Conservation (phyloP, 2,888 invertebrate species). For the Trichogramma dendrolimi region DNA sequence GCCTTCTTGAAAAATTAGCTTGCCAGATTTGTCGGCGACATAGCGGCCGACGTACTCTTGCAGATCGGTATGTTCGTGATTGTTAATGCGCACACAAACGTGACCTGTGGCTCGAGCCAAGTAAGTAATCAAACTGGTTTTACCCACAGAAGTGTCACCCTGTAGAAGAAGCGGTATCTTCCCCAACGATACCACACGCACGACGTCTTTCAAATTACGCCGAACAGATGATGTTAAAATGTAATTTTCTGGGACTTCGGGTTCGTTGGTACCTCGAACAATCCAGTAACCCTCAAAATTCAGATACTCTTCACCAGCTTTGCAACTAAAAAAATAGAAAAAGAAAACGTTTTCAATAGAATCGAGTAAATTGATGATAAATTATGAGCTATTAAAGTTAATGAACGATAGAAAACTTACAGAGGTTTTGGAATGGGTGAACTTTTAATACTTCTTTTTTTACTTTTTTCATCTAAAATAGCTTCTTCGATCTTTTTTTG, state of each 20-base stretch:
- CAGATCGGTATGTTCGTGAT: conserved; percentile 98
- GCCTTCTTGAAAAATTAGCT: conserved; percentile 90
- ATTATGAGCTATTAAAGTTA: no score
- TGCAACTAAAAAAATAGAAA: no score
- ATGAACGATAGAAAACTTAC: background rate
- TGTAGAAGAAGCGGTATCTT: conserved; percentile 87
- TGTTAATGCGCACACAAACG: conserved; percentile 91
- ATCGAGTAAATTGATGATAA: no score
- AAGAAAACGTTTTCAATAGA: no score
- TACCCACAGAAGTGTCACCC: conserved; percentile 98
- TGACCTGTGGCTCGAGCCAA: conserved; percentile 91
- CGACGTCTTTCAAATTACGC: conserved; percentile 84
- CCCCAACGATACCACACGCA: conserved; percentile 86
- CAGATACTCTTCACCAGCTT: conserved; percentile 53
- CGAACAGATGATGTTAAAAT: conserved; percentile 86
- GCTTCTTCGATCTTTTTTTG: conserved; percentile 66
- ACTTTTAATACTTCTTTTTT: conserved; percentile 61
- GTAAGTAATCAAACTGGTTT: conserved; percentile 94
- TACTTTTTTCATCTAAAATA: conserved; percentile 47
- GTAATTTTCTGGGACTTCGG: conserved; percentile 68
- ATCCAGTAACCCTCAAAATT: conserved; percentile 91
- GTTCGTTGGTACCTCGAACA: conserved; percentile 65
- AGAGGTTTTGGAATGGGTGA: conserved; percentile 69
- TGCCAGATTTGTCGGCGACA: conserved; percentile 77
- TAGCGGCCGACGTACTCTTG: conserved; percentile 98